A percentile compares a stretch with the other conserved stretches of the same genome.
Evolutionary conservation across 2,113 vertebrate species (phyloP).

Genomic region (Heteronetta atricapilla): DNA sequence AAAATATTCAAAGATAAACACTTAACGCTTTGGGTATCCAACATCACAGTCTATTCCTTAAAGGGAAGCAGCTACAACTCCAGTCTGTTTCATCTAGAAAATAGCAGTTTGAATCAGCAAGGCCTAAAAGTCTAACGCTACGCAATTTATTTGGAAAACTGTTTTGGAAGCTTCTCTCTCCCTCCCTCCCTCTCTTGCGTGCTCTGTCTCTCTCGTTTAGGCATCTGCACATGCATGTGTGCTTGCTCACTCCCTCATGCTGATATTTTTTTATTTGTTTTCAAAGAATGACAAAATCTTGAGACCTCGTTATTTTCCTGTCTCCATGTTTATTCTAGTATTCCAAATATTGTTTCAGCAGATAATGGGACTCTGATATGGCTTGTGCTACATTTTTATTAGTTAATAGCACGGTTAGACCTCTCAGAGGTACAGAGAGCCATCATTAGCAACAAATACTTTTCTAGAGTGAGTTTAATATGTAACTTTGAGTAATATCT

Average conservation of each 20-base stretch:
- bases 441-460: not conserved
- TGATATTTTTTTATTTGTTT: conserved; percentile 34
- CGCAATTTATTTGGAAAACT: not conserved
- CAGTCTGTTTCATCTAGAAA: not conserved
- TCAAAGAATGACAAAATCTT: conserved; percentile 12
- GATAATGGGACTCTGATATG: not conserved
- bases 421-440: not conserved
- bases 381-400: not conserved
- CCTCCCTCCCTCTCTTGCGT: not conserved
- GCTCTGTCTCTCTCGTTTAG: not conserved
- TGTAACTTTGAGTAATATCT: not conserved
- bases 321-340: not conserved
- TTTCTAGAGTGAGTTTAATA: not conserved
- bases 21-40: not conserved
- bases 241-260: not conserved
- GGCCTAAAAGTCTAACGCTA: not conserved
- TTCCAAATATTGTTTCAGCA: conserved; percentile 1
- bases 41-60: not conserved
- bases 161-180: not conserved
- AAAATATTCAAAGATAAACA: not conserved
- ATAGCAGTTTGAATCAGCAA: not conserved
- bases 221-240: not conserved
- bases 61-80: not conserved
- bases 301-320: not conserved
- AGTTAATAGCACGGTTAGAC: not conserved